phyloP scores from a whole-genome alignment of 2,888 invertebrate genomes.

The Drosophila multiciliata region DNA sequence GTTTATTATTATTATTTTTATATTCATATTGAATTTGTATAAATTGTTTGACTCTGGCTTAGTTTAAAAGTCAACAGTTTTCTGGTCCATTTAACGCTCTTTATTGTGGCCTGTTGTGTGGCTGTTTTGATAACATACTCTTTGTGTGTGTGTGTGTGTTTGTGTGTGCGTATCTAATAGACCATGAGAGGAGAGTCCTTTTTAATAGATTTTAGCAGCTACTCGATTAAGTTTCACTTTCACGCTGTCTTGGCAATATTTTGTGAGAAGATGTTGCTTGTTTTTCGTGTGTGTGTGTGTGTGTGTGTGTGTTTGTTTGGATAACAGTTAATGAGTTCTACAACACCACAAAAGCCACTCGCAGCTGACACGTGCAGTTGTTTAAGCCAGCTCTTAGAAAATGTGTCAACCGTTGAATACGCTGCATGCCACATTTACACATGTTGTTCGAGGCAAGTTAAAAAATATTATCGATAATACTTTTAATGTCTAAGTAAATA shows the following conservation, averaged over 20 bases:
- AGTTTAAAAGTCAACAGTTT: slow-evolving; percentile 49
- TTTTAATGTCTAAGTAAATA: background rate
- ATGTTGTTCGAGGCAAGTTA: background rate
- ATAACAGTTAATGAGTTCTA: slow-evolving; percentile 63
- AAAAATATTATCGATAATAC: background rate
- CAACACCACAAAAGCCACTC: slow-evolving; percentile 33
- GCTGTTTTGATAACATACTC: slow-evolving; percentile 25
- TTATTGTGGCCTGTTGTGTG: slow-evolving; percentile 53
- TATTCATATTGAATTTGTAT: background rate
- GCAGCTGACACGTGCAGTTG: slow-evolving; percentile 35
- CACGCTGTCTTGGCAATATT: slow-evolving; percentile 21
- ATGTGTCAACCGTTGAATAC: slow-evolving; percentile 20
- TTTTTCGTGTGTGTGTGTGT: background rate
- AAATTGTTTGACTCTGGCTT: slow-evolving; percentile 9
- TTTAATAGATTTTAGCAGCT: slow-evolving; percentile 44
- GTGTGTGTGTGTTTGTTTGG: background rate
- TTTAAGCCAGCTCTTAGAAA: slow-evolving; percentile 20
- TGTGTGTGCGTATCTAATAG: slow-evolving; percentile 36
- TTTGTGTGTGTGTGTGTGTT: slow-evolving; percentile 25
- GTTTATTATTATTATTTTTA: background rate
- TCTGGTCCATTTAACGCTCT: slow-evolving; percentile 58
- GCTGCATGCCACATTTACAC: background rate
- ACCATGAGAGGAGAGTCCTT: slow-evolving; percentile 10
- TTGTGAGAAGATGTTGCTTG: slow-evolving; percentile 8
- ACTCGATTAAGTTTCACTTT: slow-evolving; percentile 52